Evolutionary conservation across 2,113 vertebrate species (phyloP).

Genomic region (Calonectris borealis): DNA sequence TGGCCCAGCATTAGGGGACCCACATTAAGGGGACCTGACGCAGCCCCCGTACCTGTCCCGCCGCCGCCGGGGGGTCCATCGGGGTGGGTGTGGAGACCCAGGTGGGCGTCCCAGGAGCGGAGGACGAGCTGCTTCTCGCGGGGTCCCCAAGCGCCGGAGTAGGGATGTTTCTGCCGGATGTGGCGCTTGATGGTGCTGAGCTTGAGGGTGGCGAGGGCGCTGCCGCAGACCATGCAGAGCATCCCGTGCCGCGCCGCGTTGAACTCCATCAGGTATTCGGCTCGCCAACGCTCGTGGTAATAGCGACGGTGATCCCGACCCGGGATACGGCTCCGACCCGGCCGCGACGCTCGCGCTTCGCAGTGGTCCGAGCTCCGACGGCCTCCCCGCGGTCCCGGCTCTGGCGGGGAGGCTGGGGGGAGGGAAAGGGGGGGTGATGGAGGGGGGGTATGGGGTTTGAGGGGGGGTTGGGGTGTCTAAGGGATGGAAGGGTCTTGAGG

Average conservation of each 20-base stretch:
- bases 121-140: constrained; percentile 90
- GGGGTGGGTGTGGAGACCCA: background rate
- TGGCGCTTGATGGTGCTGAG: constrained; percentile 95
- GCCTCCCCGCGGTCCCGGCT: too few relatives aligned
- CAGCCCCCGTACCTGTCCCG: background rate
- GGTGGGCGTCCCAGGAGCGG: constrained; percentile 88
- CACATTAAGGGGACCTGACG: accelerated
- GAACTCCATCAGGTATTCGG: constrained; percentile 94
- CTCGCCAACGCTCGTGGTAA: constrained; percentile 94
- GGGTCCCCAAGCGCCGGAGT: constrained; percentile 88
- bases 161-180: constrained; percentile 90
- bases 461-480: too few relatives aligned
- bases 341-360: too few relatives aligned
- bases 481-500: too few relatives aligned
- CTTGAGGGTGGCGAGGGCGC: constrained; percentile 89
- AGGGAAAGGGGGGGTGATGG: too few relatives aligned
- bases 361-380: too few relatives aligned
- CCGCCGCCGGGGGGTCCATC: background rate
- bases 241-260: constrained; percentile 87
- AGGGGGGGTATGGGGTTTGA: too few relatives aligned
- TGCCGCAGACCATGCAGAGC: constrained; percentile 96
- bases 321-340: too few relatives aligned
- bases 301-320: constrained; percentile 81
- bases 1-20: too few relatives aligned
- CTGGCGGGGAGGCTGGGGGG: too few relatives aligned